Evolutionary conservation across 2,113 vertebrate species (phyloP).

Genomic region (Heterochromis multidens): DNA sequence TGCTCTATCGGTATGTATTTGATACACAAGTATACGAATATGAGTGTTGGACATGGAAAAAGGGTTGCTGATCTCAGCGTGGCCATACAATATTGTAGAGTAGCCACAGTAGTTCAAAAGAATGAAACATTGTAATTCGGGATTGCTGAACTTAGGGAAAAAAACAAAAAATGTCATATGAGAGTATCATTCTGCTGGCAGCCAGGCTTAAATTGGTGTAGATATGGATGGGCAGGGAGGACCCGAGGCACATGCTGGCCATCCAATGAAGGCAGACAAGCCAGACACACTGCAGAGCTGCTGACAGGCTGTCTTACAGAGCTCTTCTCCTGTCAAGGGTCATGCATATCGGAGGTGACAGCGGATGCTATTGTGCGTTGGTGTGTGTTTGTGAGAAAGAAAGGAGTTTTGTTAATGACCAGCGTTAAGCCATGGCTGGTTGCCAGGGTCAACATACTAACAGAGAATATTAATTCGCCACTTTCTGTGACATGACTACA

Average conservation of each 20-base stretch:
- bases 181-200: conserved; percentile 35
- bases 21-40: not conserved
- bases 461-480: conserved; percentile 31
- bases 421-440: conserved; percentile 13
- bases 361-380: not conserved
- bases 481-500: conserved; percentile 18
- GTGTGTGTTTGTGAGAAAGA: conserved; percentile 1
- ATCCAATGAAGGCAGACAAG: conserved; percentile 40
- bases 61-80: not conserved
- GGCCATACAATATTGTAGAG: conserved; percentile 26
- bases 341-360: conserved; percentile 55
- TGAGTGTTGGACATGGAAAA: not conserved
- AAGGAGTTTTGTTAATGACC: conserved; percentile 50
- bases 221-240: conserved; percentile 49
- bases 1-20: not conserved
- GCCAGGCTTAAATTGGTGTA: conserved; percentile 49
- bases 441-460: conserved; percentile 41
- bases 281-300: conserved; percentile 33
- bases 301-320: conserved; percentile 56
- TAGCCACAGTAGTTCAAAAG: conserved; percentile 5
- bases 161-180: conserved; percentile 30
- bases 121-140: conserved; percentile 16
- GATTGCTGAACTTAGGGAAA: conserved; percentile 34
- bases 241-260: conserved; percentile 65
- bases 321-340: conserved; percentile 50